Conservation (phyloP, 1,140 invertebrate genomes). For the Cardiocondyla obscurior region DNA sequence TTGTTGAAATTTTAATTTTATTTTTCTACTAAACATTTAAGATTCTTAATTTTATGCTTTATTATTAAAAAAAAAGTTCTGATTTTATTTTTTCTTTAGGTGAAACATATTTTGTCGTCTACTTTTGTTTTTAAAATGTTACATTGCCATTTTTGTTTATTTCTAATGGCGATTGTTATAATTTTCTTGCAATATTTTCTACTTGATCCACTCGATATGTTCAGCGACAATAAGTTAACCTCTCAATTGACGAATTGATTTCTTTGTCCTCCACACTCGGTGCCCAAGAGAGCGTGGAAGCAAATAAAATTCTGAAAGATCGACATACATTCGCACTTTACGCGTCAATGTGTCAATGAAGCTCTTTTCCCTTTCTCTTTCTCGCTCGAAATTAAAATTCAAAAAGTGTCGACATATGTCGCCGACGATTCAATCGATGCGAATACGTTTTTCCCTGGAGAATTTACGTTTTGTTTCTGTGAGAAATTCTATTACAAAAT, state of each 20-base stretch:
- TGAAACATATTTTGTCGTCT: background rate
- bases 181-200: slow-evolving; percentile 22
- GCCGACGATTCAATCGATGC: background rate
- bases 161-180: background rate
- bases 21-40: background rate
- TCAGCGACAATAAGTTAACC: background rate
- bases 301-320: slow-evolving; percentile 23
- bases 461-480: background rate
- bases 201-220: background rate
- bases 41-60: background rate
- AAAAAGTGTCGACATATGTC: slow-evolving; percentile 6
- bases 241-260: slow-evolving; percentile 25
- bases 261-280: background rate
- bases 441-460: background rate
- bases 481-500: background rate
- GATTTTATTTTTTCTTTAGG: background rate
- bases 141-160: background rate
- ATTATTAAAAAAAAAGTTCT: background rate
- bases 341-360: slow-evolving; percentile 9
- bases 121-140: background rate
- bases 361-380: background rate
- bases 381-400: slow-evolving; percentile 17
- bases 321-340: slow-evolving; percentile 12
- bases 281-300: background rate
- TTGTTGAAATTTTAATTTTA: background rate